Conservation (phyloP, 2,888 invertebrate genomes). For the Creontiades dilutus region DNA sequence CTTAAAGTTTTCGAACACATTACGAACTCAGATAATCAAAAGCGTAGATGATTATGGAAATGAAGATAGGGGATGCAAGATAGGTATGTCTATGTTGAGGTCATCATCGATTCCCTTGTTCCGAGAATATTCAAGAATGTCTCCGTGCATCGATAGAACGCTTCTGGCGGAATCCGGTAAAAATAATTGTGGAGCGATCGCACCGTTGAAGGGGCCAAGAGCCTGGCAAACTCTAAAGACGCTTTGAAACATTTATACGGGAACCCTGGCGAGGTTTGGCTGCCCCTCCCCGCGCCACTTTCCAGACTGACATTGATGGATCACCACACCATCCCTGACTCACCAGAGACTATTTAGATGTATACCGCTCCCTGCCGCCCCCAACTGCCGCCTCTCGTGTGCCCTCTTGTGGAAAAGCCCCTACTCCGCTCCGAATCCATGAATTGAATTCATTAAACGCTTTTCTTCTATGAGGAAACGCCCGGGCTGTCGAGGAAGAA, state of each 20-base stretch:
- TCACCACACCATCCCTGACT: conserved; percentile 72
- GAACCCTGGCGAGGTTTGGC: conserved; percentile 64
- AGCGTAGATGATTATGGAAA: too few species aligned
- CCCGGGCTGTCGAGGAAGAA: not conserved
- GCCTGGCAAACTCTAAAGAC: conserved; percentile 73
- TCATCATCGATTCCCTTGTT: too few species aligned
- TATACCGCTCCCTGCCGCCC: conserved; percentile 60
- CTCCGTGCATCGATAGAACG: not conserved
- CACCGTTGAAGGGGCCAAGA: conserved; percentile 58
- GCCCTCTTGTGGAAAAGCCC: conserved; percentile 54
- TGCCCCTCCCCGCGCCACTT: conserved; percentile 43
- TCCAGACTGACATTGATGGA: conserved; percentile 69
- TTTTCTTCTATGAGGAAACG: conserved; percentile 34
- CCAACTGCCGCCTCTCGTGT: conserved; percentile 48
- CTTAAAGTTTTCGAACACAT: too few species aligned
- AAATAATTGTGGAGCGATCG: conserved; percentile 46
- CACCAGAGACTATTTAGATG: conserved; percentile 74
- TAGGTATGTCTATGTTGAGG: too few species aligned
- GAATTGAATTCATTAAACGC: conserved; percentile 71
- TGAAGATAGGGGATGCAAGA: too few species aligned
- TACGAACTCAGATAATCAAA: too few species aligned
- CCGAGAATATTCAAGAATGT: too few species aligned
- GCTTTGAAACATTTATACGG: conserved; percentile 75
- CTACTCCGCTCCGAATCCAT: conserved; percentile 46
- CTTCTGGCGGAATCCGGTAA: not conserved